A percentile compares a stretch with the other conserved stretches of the same genome.
Evolutionary conservation across 2,888 invertebrate species (phyloP).

Genomic region (Plebejus anna): DNA sequence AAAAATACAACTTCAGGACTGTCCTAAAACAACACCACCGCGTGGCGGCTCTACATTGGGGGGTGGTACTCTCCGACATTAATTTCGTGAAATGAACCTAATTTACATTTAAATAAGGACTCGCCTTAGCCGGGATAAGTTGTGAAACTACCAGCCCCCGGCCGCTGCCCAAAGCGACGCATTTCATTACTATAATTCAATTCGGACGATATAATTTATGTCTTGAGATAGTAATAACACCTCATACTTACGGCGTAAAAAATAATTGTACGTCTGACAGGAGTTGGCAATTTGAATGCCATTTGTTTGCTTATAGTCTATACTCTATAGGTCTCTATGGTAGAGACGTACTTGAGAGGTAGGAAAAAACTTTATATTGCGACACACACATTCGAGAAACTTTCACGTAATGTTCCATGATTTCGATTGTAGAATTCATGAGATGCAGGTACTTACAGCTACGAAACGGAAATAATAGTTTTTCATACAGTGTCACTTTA

Average conservation of each 20-base stretch:
- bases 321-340: no score
- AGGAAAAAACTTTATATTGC: background rate
- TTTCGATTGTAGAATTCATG: no score
- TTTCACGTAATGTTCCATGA: no score
- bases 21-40: conserved; percentile 38
- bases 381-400: no score
- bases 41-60: conserved; percentile 60
- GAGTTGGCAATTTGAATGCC: background rate
- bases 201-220: conserved; percentile 59
- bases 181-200: conserved; percentile 79
- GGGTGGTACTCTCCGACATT: conserved; percentile 85
- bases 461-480: no score
- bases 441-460: no score
- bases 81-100: conserved; percentile 94
- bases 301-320: background rate
- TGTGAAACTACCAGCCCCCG: conserved; percentile 77
- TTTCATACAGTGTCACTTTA: no score
- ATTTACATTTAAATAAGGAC: conserved; percentile 94
- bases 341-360: background rate
- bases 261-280: conserved; percentile 12
- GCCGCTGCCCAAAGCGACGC: conserved; percentile 73
- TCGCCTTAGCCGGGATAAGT: conserved; percentile 79
- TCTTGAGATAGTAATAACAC: conserved; percentile 39
- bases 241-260: conserved; percentile 20
- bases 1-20: conserved; percentile 29